Evolutionary conservation across 2,797 vertebrate species (phyloP), one percentile per base, ranked within the genome.

Genomic region (Hephaestus fuliginosus): DNA sequence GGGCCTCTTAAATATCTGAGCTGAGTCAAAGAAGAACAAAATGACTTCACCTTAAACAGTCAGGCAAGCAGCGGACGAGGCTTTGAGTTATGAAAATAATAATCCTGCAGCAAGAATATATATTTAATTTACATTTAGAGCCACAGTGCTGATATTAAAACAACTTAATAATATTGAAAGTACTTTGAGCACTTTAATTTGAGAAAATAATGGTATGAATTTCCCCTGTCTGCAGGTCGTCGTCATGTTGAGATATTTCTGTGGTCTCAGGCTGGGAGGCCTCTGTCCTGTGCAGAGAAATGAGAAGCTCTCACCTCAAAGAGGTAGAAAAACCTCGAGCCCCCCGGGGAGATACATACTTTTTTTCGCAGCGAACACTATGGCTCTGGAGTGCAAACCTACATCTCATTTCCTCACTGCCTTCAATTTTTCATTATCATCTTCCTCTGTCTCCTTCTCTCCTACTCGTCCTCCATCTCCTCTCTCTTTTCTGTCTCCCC

Each of bases 361-460:
- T 64, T 90, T 33, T 33, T 88, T 77, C 20, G 14, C 70, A 75
- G 85, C 33, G 87, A 91, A 84, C 84, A 56, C 86, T 70, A 58
- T 61, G 81, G 84, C 84, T 86, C 84, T 62, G 65, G 85, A 90
- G 91, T 85, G 85, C 86, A 89, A 93, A 85, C 87, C 85, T 82
- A 90, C 91, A 88, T 92, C 90, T 93, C 86, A 91, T 94, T 95
- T 94, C 82, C 88, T 88, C 79, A 44, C 86, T 87, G 89, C 89
- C 88, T 91, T 93, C 89, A 90, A 90, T 92, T 93, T 93, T 93
- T 93, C 90, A 93, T 93, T 90, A 89, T 92, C 87, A 80, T 90
- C 90, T 89, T 83, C 90, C 91, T 92, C 90, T 88, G 90, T 94
- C 92, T 93, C 89, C 85, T 93, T 92, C 89, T 91, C 89, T 93